Conservation (phyloP, 2,888 invertebrate genomes). For the Stenotaenia linearis region DNA sequence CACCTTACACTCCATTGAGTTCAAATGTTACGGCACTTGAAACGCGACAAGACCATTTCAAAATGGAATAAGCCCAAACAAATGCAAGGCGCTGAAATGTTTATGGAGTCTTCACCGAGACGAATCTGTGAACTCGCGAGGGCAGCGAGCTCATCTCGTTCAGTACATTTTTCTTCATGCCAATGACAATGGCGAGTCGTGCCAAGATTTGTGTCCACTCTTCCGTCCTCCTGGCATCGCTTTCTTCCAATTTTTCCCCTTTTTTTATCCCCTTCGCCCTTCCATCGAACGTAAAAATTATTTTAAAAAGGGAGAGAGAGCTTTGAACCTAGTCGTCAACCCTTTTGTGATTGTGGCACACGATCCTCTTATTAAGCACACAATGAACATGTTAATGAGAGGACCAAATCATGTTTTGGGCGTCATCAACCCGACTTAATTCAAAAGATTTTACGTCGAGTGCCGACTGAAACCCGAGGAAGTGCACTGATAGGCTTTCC, state of each 20-base stretch:
- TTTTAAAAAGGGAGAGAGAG: neutral
- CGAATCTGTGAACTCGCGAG: neutral
- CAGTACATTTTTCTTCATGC: slow-evolving; percentile 12
- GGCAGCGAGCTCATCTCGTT: slow-evolving; percentile 16
- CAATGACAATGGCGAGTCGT: neutral
- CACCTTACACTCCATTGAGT: slow-evolving; percentile 19
- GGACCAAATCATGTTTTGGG: slow-evolving; percentile 24
- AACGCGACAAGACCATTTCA: slow-evolving; percentile 2
- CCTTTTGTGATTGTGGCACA: slow-evolving; percentile 7
- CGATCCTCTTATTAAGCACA: slow-evolving; percentile 19
- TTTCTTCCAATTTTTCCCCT: neutral
- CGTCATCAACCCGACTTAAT: slow-evolving; percentile 19
- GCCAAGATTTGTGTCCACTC: slow-evolving; percentile 26
- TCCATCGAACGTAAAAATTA: neutral
- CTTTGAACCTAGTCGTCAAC: slow-evolving; percentile 1
- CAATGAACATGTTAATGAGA: slow-evolving; percentile 24
- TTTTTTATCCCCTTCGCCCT: neutral
- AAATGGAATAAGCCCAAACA: slow-evolving; percentile 22
- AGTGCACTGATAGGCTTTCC: slow-evolving; percentile 9
- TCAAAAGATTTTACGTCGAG: slow-evolving; percentile 16
- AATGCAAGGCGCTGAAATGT: slow-evolving; percentile 22
- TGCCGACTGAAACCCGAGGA: slow-evolving; percentile 17
- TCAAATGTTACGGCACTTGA: slow-evolving; percentile 24
- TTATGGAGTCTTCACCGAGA: slow-evolving; percentile 8
- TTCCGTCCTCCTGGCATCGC: neutral